Conservation (phyloP, 1,140 invertebrate species). For the Drosophila novamexicana region DNA sequence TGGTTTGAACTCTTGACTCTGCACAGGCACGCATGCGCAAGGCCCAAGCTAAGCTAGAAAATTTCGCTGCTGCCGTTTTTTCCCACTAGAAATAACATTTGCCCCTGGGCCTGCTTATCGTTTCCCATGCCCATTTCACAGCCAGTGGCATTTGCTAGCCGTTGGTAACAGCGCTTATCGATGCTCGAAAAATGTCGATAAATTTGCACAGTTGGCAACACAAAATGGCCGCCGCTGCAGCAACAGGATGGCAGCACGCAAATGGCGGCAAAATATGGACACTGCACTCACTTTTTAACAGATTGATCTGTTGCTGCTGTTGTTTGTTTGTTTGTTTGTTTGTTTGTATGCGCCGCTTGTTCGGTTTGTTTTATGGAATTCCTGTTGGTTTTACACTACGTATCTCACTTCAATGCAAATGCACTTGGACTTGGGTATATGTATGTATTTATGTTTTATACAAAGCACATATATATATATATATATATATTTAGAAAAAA, state of each 20-base stretch:
- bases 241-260: constrained; percentile 3
- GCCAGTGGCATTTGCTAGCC: not conserved
- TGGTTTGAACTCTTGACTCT: constrained; percentile 60
- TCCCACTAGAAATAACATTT: constrained; percentile 39
- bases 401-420: constrained; percentile 50
- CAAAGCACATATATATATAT: constrained; percentile 17
- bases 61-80: constrained; percentile 28
- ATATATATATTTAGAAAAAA: constrained; percentile 24
- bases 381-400: constrained; percentile 33
- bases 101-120: not conserved
- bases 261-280: constrained; percentile 14
- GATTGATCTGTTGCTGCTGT: not conserved
- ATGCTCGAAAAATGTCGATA: constrained; percentile 1
- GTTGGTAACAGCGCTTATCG: not conserved
- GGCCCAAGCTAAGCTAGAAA: constrained; percentile 25
- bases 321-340: not conserved
- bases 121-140: constrained; percentile 10
- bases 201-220: not conserved
- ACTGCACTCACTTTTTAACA: constrained; percentile 30
- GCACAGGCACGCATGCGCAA: constrained; percentile 50
- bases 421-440: constrained; percentile 39
- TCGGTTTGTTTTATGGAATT: constrained; percentile 35
- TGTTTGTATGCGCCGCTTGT: constrained; percentile 1
- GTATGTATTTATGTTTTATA: constrained; percentile 16
- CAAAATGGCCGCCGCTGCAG: constrained; percentile 3